Evolutionary conservation across 2,888 invertebrate species (phyloP), one percentile per base, ranked within the genome.

Genomic region (Cremastinae sp.): DNA sequence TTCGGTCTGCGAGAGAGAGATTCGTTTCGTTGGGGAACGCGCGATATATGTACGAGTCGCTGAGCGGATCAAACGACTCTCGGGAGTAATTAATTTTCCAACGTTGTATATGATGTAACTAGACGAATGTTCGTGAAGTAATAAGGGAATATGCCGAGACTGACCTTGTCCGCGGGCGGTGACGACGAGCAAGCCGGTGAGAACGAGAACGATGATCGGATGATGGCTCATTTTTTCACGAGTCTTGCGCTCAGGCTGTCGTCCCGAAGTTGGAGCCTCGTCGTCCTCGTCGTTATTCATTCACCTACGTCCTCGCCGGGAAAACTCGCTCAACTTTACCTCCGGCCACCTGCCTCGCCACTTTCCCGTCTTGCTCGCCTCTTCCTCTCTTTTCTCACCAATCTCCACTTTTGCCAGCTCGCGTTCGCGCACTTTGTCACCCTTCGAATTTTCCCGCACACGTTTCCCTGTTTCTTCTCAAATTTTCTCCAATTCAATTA

Each of bases 81-180:
- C 9, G 22, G 51, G 51, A 16, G 2, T 34, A 64, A 9, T 7
- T n/a, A 58, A 34, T 36, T 43, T 47, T 53, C 38, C 8, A 54
- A 43, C 16, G 3, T 59, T 45, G 41, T 41, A n/a, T n/a, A 41
- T 41, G 12, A 12, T 59, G 45, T 22, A 14, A 12, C 10, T 45
- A 14, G 28, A 59, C 20, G 14, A 36, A 22, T 45, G 45, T 22
- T 45, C 45, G 43, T 54, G n/a, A 45, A 65, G 16, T 16, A 20
- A 36, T n/a, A 28, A 28, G 28, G 28, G 28, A 28, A 28, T n/a
- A n/a, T 16, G 59, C 22, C 47, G 65, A 36, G 62, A 87, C 89
- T 86, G 83, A 89, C 89, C 88, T 88, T 89, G 88, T 62, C 87
- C 88, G 79, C 82, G 81, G 79, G 85, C 86, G 80, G 80, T 81